Percentiles rank a stretch among this genome's conserved stretches.
Conservation (phyloP, 2,888 invertebrate genomes). For the Bombylius discolor region DNA sequence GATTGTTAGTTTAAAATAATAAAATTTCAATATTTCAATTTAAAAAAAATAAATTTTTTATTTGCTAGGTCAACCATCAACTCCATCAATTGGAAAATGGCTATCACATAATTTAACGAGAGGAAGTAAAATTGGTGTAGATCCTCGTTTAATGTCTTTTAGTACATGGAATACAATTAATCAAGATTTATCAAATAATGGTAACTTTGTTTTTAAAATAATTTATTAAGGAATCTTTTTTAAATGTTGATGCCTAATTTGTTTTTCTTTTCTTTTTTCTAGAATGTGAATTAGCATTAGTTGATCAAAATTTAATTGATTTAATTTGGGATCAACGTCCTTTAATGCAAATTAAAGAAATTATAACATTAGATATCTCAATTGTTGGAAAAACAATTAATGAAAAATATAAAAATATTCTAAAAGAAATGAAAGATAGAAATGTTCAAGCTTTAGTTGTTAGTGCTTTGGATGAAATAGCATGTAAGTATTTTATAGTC, state of each 20-base stretch:
- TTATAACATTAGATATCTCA: conserved; percentile 40
- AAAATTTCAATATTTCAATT: not conserved
- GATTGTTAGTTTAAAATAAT: conserved; percentile 39
- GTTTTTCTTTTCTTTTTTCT: conserved; percentile 35
- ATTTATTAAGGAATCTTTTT: not conserved
- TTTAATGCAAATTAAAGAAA: conserved; percentile 37
- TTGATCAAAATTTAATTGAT: conserved; percentile 60
- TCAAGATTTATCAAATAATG: conserved; percentile 40
- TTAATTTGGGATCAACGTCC: conserved; percentile 53
- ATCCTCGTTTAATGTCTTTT: conserved; percentile 51
- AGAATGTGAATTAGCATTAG: conserved; percentile 51
- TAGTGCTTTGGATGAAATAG: conserved; percentile 78
- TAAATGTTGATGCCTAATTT: conserved; percentile 13
- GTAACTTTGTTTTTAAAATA: conserved; percentile 8
- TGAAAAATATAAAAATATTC: conserved; percentile 53
- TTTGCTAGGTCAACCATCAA: conserved; percentile 30
- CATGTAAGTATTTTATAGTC: conserved; percentile 49
- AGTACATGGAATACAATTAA: conserved; percentile 47
- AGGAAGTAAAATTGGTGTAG: conserved; percentile 57
- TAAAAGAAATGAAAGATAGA: conserved; percentile 49
- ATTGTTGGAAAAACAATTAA: conserved; percentile 47
- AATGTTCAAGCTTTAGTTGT: conserved; percentile 54
- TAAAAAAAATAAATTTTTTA: no score
- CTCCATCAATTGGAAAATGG: conserved; percentile 48
- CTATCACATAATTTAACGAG: conserved; percentile 44